phyloP scores from a whole-genome alignment of 2,797 vertebrate genomes.

The Cirrhinus molitorella region DNA sequence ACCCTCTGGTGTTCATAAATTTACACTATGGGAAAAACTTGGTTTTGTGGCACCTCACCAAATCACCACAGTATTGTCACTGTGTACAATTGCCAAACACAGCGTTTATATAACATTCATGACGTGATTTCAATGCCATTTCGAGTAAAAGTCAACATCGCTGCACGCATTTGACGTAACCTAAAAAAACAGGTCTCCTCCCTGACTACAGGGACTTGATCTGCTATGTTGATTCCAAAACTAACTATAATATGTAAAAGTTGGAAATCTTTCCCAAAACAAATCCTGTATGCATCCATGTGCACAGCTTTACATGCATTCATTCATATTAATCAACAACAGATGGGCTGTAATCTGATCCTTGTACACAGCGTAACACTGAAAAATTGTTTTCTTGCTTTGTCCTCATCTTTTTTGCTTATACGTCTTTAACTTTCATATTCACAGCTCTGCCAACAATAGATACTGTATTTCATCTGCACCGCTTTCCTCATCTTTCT shows the following conservation, averaged over 20 bases:
- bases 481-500: background rate
- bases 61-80: constrained; percentile 16
- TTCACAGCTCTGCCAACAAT: constrained; percentile 1
- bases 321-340: constrained; percentile 70
- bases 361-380: constrained; percentile 45
- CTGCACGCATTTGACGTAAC: background rate
- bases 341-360: constrained; percentile 66
- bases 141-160: constrained; percentile 5
- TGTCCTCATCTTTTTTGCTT: constrained; percentile 8
- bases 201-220: constrained; percentile 1
- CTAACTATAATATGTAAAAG: background rate
- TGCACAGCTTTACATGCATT: constrained; percentile 62
- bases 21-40: constrained; percentile 42
- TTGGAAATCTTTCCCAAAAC: constrained; percentile 17
- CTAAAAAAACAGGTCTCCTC: background rate
- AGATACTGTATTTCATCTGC: constrained; percentile 18
- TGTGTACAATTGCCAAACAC: constrained; percentile 5
- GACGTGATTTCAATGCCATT: constrained; percentile 8
- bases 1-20: constrained; percentile 64
- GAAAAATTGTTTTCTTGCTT: constrained; percentile 23
- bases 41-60: constrained; percentile 22
- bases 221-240: background rate
- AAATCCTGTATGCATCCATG: constrained; percentile 35
- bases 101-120: constrained; percentile 24
- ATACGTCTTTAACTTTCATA: background rate